These are phyloP conservation scores for Epinephelus fuscoguttatus DNA, from an alignment of 2,113 vertebrate genomes.

Conservation along the genomic window DNA sequence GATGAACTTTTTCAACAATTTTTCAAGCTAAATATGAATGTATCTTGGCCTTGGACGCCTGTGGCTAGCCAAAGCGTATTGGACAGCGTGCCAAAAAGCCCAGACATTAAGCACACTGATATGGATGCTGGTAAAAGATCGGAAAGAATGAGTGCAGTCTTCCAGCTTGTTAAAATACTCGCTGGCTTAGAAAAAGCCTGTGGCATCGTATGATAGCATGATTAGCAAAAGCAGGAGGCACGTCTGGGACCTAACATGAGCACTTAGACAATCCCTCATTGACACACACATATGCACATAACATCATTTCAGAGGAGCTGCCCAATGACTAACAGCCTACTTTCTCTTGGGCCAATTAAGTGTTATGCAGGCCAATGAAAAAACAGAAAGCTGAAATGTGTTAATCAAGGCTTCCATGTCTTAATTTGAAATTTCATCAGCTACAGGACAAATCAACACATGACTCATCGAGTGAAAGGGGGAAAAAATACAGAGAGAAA, in stretches of 20 bases:
- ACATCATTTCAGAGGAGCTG: conserved; percentile 31
- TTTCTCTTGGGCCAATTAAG: conserved; percentile 36
- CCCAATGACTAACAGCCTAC: conserved; percentile 35
- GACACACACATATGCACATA: not conserved
- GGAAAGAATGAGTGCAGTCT: conserved; percentile 68
- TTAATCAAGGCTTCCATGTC: conserved; percentile 17
- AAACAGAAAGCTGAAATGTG: conserved; percentile 13
- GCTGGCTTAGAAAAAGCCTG: conserved; percentile 45
- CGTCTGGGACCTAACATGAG: conserved; percentile 58
- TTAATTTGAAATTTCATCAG: conserved; percentile 20
- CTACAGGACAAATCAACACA: conserved; percentile 13
- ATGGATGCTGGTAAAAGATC: conserved; percentile 57
- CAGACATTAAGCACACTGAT: conserved; percentile 44
- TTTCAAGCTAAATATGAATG: conserved; percentile 31
- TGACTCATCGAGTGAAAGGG: conserved; percentile 19
- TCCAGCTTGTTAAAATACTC: conserved; percentile 74
- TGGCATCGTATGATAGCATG: conserved; percentile 63
- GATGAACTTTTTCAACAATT: not conserved
- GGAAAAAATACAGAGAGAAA: not conserved
- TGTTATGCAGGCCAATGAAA: conserved; percentile 4
- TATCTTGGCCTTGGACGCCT: conserved; percentile 12
- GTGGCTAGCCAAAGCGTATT: conserved; percentile 31
- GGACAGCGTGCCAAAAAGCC: conserved; percentile 37
- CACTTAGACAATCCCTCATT: conserved; percentile 13
- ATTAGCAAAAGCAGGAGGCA: conserved; percentile 64